Evolutionary conservation across 1,140 invertebrate genomes (phyloP).

Genomic region (Brachionus paranguensis): DNA sequence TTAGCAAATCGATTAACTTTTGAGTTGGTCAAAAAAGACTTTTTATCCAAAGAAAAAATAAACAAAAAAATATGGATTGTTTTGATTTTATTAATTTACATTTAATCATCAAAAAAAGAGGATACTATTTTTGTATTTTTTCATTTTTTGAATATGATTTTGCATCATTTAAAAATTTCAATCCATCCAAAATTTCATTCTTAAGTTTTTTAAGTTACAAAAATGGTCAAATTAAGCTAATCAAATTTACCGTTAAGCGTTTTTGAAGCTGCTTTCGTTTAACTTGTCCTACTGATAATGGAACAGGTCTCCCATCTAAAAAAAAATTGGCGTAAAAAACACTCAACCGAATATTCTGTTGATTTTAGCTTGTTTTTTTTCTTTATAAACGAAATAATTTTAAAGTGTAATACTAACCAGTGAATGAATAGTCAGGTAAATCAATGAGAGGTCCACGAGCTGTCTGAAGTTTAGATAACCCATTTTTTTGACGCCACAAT

Average conservation of each 20-base stretch:
- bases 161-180: not conserved
- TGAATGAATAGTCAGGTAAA: slow-evolving; percentile 33
- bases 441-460: slow-evolving; percentile 31
- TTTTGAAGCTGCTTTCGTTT: slow-evolving; percentile 23
- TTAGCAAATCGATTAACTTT: too few species aligned
- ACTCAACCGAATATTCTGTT: too few species aligned
- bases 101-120: not conserved
- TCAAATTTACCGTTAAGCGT: not conserved
- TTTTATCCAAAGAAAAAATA: not conserved
- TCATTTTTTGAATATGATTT: not conserved
- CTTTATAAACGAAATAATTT: not conserved
- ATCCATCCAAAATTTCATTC: slow-evolving; percentile 2
- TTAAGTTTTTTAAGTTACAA: not conserved
- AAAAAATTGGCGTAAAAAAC: not conserved
- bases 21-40: too few species aligned
- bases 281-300: slow-evolving; percentile 30
- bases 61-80: not conserved
- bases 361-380: too few species aligned
- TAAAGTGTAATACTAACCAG: not conserved
- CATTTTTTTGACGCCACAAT: slow-evolving; percentile 18
- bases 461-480: slow-evolving; percentile 24
- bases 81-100: not conserved
- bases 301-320: slow-evolving; percentile 30
- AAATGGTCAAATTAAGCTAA: too few species aligned
- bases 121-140: not conserved